Evolutionary conservation across 1,140 invertebrate species (phyloP).

Genomic region (Penaeus vannamei): DNA sequence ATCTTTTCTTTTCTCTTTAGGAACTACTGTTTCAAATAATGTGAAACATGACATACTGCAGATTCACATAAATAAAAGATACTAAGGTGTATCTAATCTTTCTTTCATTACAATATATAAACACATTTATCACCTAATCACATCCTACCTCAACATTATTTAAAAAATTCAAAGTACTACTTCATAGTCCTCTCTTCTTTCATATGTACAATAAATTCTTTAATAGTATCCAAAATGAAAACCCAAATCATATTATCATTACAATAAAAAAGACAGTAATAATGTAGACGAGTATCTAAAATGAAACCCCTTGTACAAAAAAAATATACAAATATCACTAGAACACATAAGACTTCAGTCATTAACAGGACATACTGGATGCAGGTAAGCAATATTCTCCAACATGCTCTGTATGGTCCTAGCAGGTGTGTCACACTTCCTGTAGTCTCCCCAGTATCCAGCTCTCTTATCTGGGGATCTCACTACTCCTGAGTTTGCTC

Average conservation of each 20-base stretch:
- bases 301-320: neutral
- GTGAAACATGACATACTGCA: neutral
- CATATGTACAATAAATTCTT: neutral
- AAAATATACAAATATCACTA: neutral
- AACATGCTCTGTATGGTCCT: conserved; percentile 93
- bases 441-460: conserved; percentile 94
- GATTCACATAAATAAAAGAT: neutral
- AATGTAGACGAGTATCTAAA: neutral
- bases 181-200: too few species aligned
- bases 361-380: conserved; percentile 70
- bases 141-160: neutral
- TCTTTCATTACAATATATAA: neutral
- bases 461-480: conserved; percentile 80
- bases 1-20: neutral
- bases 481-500: conserved; percentile 70
- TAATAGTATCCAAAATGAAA: neutral
- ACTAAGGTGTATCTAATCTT: neutral
- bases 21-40: neutral
- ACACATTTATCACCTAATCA: neutral
- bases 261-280: neutral
- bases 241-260: neutral
- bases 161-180: neutral
- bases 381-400: conserved; percentile 84
- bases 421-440: conserved; percentile 92
- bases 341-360: neutral